A percentile compares a stretch with the other conserved stretches of the same genome.
Evolutionary conservation across 2,797 vertebrate genomes (phyloP).

Genomic region (Sphenodon punctatus): DNA sequence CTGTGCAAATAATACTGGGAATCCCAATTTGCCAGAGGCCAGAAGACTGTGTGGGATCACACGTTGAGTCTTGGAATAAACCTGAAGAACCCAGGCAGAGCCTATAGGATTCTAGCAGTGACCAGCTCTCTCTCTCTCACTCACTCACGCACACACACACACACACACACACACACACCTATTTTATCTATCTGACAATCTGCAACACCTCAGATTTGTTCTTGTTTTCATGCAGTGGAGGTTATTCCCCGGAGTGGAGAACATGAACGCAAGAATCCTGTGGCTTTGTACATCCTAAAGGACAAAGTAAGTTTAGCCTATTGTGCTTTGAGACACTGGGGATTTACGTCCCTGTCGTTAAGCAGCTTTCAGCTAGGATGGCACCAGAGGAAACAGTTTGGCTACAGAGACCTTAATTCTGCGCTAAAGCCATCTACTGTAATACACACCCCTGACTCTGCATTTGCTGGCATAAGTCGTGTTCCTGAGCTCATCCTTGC

Average conservation of each 20-base stretch:
- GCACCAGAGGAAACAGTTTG: no score
- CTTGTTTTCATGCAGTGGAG: slow-evolving; percentile 78
- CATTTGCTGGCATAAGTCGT: no score
- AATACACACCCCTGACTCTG: no score
- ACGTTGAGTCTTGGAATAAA: background rate
- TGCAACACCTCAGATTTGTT: background rate
- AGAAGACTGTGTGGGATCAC: background rate
- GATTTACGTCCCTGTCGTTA: background rate
- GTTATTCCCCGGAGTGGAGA: slow-evolving; percentile 84
- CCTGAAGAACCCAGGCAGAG: background rate
- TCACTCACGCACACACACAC: background rate
- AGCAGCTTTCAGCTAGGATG: background rate
- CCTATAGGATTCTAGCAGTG: background rate
- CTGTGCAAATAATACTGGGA: background rate
- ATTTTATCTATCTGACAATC: background rate
- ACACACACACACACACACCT: background rate
- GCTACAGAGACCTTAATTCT: no score
- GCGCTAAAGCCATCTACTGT: no score
- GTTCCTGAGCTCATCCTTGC: no score
- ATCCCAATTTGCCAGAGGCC: background rate
- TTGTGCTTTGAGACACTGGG: background rate
- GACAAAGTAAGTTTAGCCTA: slow-evolving; percentile 83
- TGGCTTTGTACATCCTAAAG: slow-evolving; percentile 91
- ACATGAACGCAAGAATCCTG: slow-evolving; percentile 84
- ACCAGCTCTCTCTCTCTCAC: no score